Percentiles rank a stretch among this genome's conserved stretches.
phyloP scores from a whole-genome alignment of 2,888 invertebrate species.

The Isotomurus palustris region DNA sequence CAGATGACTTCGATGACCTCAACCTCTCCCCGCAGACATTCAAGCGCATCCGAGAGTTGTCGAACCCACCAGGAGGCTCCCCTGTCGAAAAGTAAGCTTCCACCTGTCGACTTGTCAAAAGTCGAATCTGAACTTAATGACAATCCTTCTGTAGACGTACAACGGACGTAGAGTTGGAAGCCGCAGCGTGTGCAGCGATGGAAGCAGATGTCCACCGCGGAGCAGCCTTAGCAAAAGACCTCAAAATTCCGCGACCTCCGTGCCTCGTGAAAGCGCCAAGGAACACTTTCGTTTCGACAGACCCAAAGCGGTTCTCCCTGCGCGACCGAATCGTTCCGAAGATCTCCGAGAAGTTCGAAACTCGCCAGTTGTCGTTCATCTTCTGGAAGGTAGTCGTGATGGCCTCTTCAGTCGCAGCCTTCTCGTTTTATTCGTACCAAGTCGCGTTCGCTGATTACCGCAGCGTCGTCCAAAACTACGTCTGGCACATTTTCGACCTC shows the following conservation, averaged over 20 bases:
- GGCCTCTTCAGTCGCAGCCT: constrained; percentile 4
- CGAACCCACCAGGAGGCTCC: too few species aligned
- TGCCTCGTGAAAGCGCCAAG: constrained; percentile 27
- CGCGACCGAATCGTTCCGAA: not conserved
- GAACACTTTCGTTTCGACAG: too few species aligned
- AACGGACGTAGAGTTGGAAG: too few species aligned
- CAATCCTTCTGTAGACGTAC: too few species aligned
- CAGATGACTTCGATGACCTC: too few species aligned
- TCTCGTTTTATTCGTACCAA: constrained; percentile 40
- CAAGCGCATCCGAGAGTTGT: too few species aligned
- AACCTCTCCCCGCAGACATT: too few species aligned
- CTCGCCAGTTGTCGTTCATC: not conserved
- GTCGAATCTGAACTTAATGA: too few species aligned
- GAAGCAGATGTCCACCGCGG: constrained; percentile 39
- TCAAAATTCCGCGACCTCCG: constrained; percentile 38
- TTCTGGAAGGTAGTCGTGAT: not conserved
- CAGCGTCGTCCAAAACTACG: too few species aligned
- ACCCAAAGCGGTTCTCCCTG: not conserved
- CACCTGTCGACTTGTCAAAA: too few species aligned
- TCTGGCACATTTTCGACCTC: constrained; percentile 28
- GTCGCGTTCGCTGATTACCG: constrained; percentile 36
- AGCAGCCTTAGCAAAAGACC: constrained; percentile 32
- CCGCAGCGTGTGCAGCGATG: constrained; percentile 28
- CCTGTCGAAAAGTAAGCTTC: too few species aligned
- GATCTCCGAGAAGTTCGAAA: too few species aligned